These are phyloP conservation scores for Scaptomyza tumidula DNA, from an alignment of 2,888 invertebrate species.

Conservation along the genomic window DNA sequence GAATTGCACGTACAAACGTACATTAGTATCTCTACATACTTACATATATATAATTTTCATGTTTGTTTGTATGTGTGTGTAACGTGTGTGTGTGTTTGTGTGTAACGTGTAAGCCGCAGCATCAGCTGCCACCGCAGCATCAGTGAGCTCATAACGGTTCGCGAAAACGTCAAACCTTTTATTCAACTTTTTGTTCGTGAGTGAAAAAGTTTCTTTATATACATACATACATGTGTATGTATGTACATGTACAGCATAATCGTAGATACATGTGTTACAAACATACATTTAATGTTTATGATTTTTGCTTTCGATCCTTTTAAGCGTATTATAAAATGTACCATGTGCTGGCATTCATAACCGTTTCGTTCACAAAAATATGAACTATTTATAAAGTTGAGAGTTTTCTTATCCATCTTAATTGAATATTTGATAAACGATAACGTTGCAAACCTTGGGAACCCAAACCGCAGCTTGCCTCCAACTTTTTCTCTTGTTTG, in stretches of 20 bases:
- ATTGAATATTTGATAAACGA: not conserved
- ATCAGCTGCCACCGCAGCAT: conserved; percentile 59
- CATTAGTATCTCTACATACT: not conserved
- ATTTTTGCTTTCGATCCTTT: not conserved
- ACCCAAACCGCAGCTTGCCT: too few species aligned
- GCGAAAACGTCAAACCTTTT: conserved; percentile 50
- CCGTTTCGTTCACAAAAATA: not conserved
- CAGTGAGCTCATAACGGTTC: conserved; percentile 64
- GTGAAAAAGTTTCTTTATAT: conserved; percentile 39
- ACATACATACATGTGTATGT: conserved; percentile 10
- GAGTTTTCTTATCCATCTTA: too few species aligned
- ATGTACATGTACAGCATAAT: conserved; percentile 16
- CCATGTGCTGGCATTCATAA: not conserved
- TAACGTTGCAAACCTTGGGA: too few species aligned
- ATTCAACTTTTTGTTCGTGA: conserved; percentile 21
- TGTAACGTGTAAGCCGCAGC: conserved; percentile 59
- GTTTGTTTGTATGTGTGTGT: not conserved
- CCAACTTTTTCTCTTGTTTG: not conserved
- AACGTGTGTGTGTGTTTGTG: conserved; percentile 1
- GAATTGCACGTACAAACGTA: conserved; percentile 14
- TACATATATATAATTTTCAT: not conserved
- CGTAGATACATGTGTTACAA: not conserved
- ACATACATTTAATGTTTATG: not conserved
- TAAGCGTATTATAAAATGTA: too few species aligned
- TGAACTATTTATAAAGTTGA: not conserved